Base-by-base conservation (phyloP, 2,888 invertebrate genomes). In the Amiota minor region DNA sequence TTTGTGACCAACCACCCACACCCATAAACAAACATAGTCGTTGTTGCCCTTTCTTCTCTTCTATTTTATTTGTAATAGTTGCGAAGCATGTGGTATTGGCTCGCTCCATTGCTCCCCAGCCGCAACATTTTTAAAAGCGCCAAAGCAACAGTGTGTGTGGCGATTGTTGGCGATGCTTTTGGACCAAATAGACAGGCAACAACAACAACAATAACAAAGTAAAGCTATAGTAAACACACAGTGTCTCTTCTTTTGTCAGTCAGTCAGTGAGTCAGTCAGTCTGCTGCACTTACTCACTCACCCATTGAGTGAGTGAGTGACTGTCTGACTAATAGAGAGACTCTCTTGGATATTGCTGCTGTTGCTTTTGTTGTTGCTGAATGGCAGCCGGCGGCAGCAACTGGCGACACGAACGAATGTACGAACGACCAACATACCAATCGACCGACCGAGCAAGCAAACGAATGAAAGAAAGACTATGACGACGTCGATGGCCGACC, bases 371-470 rank as follows among this genome's bases (percentile, higher is more conserved):
- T 53, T 68, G 20, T 12, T 10, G 16, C 50, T 61, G 47, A 50
- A 56, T 61, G 70, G 59, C 75, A 75, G 77, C 74, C 68, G 73
- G 70, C 72, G 67, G 68, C 70, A 23, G 11, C 53, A 68, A 74
- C 76, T 75, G 79, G 77, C 79, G 79, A 79, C 80, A 72, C 76
- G 78, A 74, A 78, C 80, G 20, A 59, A 9, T n/a, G 11, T 16
- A 53, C 14, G 9, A 35, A 35, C 35, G 35, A 35, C 35, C 35
- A 35, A 35, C 2, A 35, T 3, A 35, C 35, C 35, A 35, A 35
- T 35, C 35, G 35, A 35, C 35, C 35, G 35, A 23, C 23, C 23
- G 23, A 6, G 0, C 56, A 1, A 59, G 20, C 16, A 18, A 16
- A 20, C 56, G 20, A 18, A 6, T 8, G 35, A 35, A 35, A 6